Evolutionary conservation across 2,888 invertebrate species (phyloP).

Genomic region (Amiota mariae): DNA sequence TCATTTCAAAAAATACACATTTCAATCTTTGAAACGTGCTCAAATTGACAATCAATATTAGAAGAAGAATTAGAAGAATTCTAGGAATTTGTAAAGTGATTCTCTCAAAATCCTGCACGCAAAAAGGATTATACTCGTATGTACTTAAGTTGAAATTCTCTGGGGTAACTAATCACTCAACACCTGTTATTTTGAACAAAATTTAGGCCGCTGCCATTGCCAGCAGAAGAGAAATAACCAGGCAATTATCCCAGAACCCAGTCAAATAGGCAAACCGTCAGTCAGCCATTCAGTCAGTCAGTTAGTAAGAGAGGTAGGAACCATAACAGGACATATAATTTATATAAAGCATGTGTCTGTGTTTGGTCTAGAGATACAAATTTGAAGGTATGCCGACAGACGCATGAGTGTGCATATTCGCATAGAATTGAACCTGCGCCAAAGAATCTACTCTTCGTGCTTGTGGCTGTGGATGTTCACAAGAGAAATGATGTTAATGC

Average conservation of each 20-base stretch:
- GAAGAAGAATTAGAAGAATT: conserved; percentile 14
- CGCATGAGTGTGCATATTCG: too few species aligned
- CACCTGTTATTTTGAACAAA: conserved; percentile 62
- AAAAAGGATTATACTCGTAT: conserved; percentile 40
- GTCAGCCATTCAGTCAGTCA: too few species aligned
- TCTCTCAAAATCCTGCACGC: background rate
- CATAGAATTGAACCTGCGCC: background rate
- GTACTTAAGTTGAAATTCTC: conserved; percentile 8
- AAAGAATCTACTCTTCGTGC: background rate
- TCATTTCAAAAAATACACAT: too few species aligned
- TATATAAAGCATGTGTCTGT: conserved; percentile 26
- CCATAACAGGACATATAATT: conserved; percentile 13
- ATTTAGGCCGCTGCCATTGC: conserved; percentile 40
- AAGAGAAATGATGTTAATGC: conserved; percentile 54
- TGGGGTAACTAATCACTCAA: conserved; percentile 57
- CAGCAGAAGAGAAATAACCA: background rate
- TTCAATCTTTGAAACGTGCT: too few species aligned
- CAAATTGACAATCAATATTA: too few species aligned
- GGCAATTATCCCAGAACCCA: too few species aligned
- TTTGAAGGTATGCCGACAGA: too few species aligned
- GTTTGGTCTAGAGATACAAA: background rate
- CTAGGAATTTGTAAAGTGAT: conserved; percentile 36
- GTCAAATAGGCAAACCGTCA: too few species aligned
- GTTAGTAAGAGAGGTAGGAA: background rate
- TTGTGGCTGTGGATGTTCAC: conserved; percentile 26